Evolutionary conservation across 2,113 vertebrate species (phyloP), one percentile per base, ranked within the genome.

Genomic region (Romanogobio albipinnatus): DNA sequence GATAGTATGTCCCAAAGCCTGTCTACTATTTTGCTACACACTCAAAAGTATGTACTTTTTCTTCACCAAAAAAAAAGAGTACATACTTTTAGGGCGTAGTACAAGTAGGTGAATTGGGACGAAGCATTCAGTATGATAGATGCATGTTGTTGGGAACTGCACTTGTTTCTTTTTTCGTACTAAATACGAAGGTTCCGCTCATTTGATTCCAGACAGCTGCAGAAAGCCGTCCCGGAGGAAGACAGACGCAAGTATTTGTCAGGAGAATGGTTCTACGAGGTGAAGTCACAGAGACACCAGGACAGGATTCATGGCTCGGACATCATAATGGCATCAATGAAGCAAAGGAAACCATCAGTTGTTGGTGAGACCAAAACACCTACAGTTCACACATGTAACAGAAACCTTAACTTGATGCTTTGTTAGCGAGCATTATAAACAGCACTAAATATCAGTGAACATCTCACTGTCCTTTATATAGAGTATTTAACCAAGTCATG

Each of bases 231-330:
- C 85, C 90, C 94, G 70, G 89, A 95, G 36, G 92, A 92, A 2
- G 86, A 90, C 68, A 94, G 95, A 77, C 91, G 96, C 3, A 99
- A 97, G 93, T 97, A 97, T 86, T 95, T 98, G 94, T 97, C 96
- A 0, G 98, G 98, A 15, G 96, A 99, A 29, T 99, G 98, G 98
- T 99, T 99, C 93, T 99, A 99, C 29, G 96, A 98, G 90, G 97
- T 94, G 53, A 98, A 99, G 86, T 96, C 96, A 4, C 97, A 90
- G 89, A 95, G 98, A 73, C 98, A 99, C 92, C 93, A 90, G 89
- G 98, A 99, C 85, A 97, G 92, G 89, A 97, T 97, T 87, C 96
- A 99, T 0, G 98, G 97, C 66, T 95, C 97, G 0, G 98, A 99
- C 47, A 95, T 99, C 83, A 96, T 99, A 76, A 91, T 96, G 91